phyloP scores from a whole-genome alignment of 2,888 invertebrate genomes.

The Hirtodrosophila duncani region DNA sequence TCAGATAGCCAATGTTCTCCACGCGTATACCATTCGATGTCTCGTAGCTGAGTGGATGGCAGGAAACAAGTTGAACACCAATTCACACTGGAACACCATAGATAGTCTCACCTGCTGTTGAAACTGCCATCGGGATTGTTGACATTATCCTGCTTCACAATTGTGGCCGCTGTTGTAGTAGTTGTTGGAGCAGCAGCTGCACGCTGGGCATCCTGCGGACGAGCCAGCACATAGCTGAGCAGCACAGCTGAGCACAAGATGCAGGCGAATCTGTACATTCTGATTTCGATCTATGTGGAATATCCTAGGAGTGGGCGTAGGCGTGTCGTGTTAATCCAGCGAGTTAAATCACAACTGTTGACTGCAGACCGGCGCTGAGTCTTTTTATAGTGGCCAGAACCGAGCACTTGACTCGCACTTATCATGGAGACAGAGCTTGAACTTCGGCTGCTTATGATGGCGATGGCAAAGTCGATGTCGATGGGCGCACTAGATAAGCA shows the following conservation, averaged over 20 bases:
- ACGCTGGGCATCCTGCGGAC: conserved; percentile 68
- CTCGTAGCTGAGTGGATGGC: conserved; percentile 81
- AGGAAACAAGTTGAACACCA: no score
- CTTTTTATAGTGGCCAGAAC: conserved; percentile 60
- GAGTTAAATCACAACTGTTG: conserved; percentile 56
- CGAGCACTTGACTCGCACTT: conserved; percentile 4
- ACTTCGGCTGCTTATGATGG: conserved; percentile 25
- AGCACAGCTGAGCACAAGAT: conserved; percentile 62
- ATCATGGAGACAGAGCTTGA: conserved; percentile 5
- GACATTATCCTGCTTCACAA: conserved; percentile 78
- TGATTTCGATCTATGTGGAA: conserved; percentile 14
- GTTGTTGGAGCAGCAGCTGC: conserved; percentile 41
- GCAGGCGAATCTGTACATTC: conserved; percentile 67
- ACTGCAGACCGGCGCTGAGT: conserved; percentile 27
- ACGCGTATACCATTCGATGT: conserved; percentile 88
- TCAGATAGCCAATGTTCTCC: conserved; percentile 85
- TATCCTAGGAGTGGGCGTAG: conserved; percentile 6
- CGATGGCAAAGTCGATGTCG: no score
- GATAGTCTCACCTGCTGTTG: conserved; percentile 78
- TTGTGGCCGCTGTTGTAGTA: conserved; percentile 78
- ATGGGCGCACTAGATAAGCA: conserved; percentile 75
- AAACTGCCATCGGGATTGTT: conserved; percentile 79
- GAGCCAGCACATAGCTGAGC: conserved; percentile 63
- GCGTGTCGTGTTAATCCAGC: conserved; percentile 44
- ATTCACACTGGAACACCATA: no score